A percentile compares a stretch with the other conserved stretches of the same genome.
phyloP scores from a whole-genome alignment of 2,113 vertebrate species.

The Pionites leucogaster region DNA sequence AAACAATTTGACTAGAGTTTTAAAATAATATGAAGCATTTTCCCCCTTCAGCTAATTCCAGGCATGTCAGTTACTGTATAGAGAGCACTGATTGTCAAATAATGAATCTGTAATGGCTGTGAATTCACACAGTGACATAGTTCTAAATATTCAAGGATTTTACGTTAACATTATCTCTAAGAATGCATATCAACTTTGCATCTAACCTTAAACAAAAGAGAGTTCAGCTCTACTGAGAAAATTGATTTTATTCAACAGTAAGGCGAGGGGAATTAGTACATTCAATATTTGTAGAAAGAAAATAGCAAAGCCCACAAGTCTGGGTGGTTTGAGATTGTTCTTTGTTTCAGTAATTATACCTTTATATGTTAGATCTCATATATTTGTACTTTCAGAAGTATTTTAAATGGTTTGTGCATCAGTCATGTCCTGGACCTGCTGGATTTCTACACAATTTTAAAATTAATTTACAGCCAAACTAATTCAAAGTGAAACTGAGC shows the following conservation, averaged over 20 bases:
- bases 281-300: slow-evolving; percentile 85
- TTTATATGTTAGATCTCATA: slow-evolving; percentile 73
- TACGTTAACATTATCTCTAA: slow-evolving; percentile 70
- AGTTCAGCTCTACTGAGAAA: slow-evolving; percentile 80
- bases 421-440: slow-evolving; percentile 24
- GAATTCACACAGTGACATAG: slow-evolving; percentile 62
- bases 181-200: slow-evolving; percentile 73
- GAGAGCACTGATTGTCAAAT: slow-evolving; percentile 70
- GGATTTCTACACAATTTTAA: slow-evolving; percentile 45
- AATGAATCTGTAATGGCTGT: slow-evolving; percentile 65
- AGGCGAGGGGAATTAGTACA: slow-evolving; percentile 83
- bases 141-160: slow-evolving; percentile 77
- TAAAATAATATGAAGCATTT: slow-evolving; percentile 72
- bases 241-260: slow-evolving; percentile 81
- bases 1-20: slow-evolving; percentile 76
- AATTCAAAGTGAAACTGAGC: slow-evolving; percentile 64
- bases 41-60: slow-evolving; percentile 55
- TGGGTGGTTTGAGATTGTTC: slow-evolving; percentile 76
- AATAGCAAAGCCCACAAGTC: slow-evolving; percentile 78
- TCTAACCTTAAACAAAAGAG: slow-evolving; percentile 81
- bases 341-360: slow-evolving; percentile 83
- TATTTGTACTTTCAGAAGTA: slow-evolving; percentile 76
- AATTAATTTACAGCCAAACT: slow-evolving; percentile 60
- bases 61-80: slow-evolving; percentile 65
- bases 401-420: slow-evolving; percentile 65